phyloP scores from a whole-genome alignment of 2,888 invertebrate genomes.

The Heliconius charithonia region DNA sequence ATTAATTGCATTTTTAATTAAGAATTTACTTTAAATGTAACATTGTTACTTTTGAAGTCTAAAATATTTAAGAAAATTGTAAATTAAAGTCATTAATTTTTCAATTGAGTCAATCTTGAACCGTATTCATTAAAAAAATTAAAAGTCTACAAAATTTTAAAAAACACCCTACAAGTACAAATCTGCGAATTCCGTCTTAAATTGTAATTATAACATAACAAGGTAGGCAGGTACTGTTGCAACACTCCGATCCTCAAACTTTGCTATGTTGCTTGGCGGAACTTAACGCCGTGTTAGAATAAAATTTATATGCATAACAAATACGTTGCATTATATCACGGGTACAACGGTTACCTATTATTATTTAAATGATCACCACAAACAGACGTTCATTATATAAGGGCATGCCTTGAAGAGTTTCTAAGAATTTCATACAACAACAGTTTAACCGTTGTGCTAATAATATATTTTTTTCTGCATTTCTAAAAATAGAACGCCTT shows the following conservation, averaged over 20 bases:
- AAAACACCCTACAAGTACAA: not conserved
- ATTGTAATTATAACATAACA: not conserved
- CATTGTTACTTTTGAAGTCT: too few relatives aligned
- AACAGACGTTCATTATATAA: not conserved
- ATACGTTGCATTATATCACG: too few relatives aligned
- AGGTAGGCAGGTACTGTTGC: too few relatives aligned
- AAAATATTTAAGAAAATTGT: too few relatives aligned
- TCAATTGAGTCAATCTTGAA: too few relatives aligned
- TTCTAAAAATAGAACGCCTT: constrained; percentile 15
- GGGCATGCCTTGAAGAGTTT: not conserved
- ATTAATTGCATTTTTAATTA: too few relatives aligned
- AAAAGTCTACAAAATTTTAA: not conserved
- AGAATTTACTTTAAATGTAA: too few relatives aligned
- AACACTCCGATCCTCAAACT: too few relatives aligned
- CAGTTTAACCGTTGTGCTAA: not conserved
- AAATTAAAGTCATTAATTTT: too few relatives aligned
- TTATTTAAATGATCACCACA: not conserved
- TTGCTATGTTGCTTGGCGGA: too few relatives aligned
- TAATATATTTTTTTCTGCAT: constrained; percentile 2
- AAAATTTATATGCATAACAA: too few relatives aligned
- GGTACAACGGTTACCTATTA: not conserved
- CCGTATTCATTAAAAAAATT: not conserved
- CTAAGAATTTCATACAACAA: not conserved
- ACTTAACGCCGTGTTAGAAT: too few relatives aligned
- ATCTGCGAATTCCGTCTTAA: not conserved